A percentile compares a stretch with the other conserved stretches of the same genome.
These are phyloP conservation scores for Echiichthys vipera DNA, from an alignment of 2,797 vertebrate genomes.

Conservation along the genomic window DNA sequence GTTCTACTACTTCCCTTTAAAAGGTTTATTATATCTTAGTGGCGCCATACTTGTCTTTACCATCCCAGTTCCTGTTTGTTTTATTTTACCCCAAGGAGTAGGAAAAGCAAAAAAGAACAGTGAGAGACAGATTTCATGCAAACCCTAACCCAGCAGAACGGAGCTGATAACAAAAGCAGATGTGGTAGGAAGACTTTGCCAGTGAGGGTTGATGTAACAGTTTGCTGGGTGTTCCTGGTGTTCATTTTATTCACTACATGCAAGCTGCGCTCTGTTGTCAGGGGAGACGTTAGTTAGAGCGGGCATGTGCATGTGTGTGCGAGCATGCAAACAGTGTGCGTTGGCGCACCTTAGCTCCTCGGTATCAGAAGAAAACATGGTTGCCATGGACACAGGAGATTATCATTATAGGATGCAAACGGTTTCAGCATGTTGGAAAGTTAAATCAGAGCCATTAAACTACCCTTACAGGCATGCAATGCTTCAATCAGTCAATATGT, in stretches of 20 bases:
- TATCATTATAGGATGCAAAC: constrained; percentile 71
- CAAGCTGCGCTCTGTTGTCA: constrained; percentile 76
- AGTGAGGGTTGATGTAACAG: constrained; percentile 80
- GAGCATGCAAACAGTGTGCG: constrained; percentile 43
- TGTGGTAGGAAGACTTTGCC: constrained; percentile 78
- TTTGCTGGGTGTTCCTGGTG: constrained; percentile 80
- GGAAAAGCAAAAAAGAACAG: constrained; percentile 18
- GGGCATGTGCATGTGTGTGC: constrained; percentile 16
- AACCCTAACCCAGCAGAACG: constrained; percentile 54
- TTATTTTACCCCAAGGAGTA: background rate
- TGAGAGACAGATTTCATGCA: constrained; percentile 39
- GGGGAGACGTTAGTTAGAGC: constrained; percentile 65
- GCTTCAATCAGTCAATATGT: background rate
- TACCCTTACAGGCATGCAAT: background rate
- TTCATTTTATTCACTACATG: constrained; percentile 75
- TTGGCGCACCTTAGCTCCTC: constrained; percentile 71
- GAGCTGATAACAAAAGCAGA: constrained; percentile 79
- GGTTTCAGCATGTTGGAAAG: constrained; percentile 32
- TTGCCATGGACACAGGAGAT: constrained; percentile 71
- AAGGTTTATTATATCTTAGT: background rate
- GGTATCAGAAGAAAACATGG: constrained; percentile 63
- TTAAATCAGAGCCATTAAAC: background rate
- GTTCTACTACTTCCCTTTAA: background rate
- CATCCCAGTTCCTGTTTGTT: background rate
- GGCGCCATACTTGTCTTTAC: background rate